Evolutionary conservation across 2,113 vertebrate species (phyloP), one percentile per base, ranked within the genome.

Genomic region (Eptesicus fuscus): DNA sequence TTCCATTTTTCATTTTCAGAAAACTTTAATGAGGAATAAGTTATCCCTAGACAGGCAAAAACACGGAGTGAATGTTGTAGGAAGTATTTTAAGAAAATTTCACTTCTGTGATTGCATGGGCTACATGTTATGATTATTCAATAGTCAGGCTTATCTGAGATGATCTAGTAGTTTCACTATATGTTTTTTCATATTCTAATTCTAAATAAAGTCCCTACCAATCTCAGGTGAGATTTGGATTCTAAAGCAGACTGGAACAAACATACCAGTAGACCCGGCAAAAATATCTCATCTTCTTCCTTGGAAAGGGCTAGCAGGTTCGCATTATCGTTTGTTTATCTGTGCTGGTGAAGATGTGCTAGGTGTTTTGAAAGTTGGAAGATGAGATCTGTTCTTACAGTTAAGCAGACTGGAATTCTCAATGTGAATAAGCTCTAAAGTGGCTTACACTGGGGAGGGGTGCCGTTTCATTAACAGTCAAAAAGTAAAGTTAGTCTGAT

Each of bases 1-100:
- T 9, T 56, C 32, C 9, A 18, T 65, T 93, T 95, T 94, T 69
- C 51, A 74, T 20, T 95, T 89, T 95, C n/a, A 69, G 47, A 87
- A 69, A 88, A 91, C 35, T 85, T 85, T 95, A 69, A 77, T 83
- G 28, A 82, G 90, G 40, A 80, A 22, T 65, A 82, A 63, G 7
- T 40, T 74, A 86, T 67, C 76, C 30, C 22, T 76, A 69, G 9
- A 44, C 35, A 94, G 56, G 22, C 40, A 89, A 79, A 88, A 94
- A 78, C 35, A 56, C 3, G 49, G n/a, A 71, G 51, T 42, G 17
- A 9, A 7, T 83, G 17, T 40, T 92, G 79, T 70, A 79, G 67
- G 53, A 90, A 82, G 23, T 28, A 83, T 11, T 30, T 88, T 11
- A 40, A 40, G 51, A 83, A 4, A 96, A 92, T 90, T 93, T 83